Base-by-base conservation (phyloP, 2,888 invertebrate genomes). In the Eupithecia tripunctaria region DNA sequence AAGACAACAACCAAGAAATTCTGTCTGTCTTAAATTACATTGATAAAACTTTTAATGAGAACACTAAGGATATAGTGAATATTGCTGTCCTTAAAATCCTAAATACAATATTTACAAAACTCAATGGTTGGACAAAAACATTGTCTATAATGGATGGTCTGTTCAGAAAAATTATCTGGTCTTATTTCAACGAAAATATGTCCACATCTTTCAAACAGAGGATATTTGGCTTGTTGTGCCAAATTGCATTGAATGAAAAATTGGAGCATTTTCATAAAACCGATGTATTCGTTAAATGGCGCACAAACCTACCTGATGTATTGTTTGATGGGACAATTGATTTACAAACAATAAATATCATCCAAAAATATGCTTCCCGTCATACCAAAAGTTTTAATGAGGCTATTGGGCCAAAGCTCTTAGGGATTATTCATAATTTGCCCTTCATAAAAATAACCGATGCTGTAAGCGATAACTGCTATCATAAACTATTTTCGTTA, bases 331-430 rank as follows among this genome's bases (percentile, higher is more conserved):
- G 91, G 59, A 89, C 85, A 67, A 79, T 96, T 10, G 93, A 93
- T 56, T 84, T 90, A 59, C 89, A 95, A 79, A 95, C 95, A 5
- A 84, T 96, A n/a, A 83, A 95, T 71, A 95, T 95, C 8, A 89
- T 96, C 75, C 94, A 95, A 21, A 92, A 94, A 76, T 94, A 96
- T 84, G 95, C 96, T 27, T 94, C 95, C 67, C 94, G 94, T 69
- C 94, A 93, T 76, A 95, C 95, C 81, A 74, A 71, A 21, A 85
- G 88, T 15, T 96, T 96, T 76, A 92, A 95, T 78, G 76, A 84
- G 8, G 90, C 95, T 0, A 82, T 96, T 1, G 88, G 90, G 60
- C 86, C 91, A 0, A 90, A 93, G 64, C 81, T 95, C 14, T 75
- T 84, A 0, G 80, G 86, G 18, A 94, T 96, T 59, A 86, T 96